Conservation (phyloP, 2,113 vertebrate genomes). For the Cyprinus carpio region DNA sequence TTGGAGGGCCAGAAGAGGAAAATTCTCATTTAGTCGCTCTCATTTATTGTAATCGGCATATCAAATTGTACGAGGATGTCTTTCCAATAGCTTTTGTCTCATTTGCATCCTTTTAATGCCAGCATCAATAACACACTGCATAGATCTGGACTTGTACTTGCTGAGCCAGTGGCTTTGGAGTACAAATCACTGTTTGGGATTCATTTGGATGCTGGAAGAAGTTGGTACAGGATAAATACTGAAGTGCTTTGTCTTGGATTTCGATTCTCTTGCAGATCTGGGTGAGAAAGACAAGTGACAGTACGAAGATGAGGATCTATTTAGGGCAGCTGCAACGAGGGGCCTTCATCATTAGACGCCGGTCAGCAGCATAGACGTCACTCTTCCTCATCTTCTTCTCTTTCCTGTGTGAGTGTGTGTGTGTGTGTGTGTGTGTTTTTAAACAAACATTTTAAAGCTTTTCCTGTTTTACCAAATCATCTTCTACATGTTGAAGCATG, state of each 20-base stretch:
- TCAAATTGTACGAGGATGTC: not conserved
- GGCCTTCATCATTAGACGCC: slow-evolving; percentile 92
- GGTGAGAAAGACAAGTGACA: slow-evolving; percentile 99
- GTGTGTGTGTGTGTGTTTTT: not conserved
- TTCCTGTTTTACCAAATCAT: slow-evolving; percentile 23
- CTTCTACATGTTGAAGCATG: slow-evolving; percentile 24
- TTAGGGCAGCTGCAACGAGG: slow-evolving; percentile 96
- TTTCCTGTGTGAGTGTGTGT: too few species aligned
- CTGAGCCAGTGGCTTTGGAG: slow-evolving; percentile 17
- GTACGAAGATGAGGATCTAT: slow-evolving; percentile 98
- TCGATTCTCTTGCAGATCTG: slow-evolving; percentile 81
- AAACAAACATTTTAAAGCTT: not conserved
- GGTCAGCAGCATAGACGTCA: slow-evolving; percentile 85
- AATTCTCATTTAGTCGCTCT: slow-evolving; percentile 6
- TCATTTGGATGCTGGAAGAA: slow-evolving; percentile 18
- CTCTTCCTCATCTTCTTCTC: too few species aligned
- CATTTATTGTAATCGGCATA: slow-evolving; percentile 33
- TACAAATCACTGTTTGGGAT: slow-evolving; percentile 26
- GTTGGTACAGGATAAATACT: not conserved
- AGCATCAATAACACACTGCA: slow-evolving; percentile 8
- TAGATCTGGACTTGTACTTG: slow-evolving; percentile 11
- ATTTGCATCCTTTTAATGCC: slow-evolving; percentile 41
- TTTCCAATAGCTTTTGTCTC: slow-evolving; percentile 23
- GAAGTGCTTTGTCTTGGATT: slow-evolving; percentile 19
- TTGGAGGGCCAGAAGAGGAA: slow-evolving; percentile 1